Percentiles rank a stretch among this genome's conserved stretches.
Evolutionary conservation across 1,140 invertebrate species (phyloP).

Genomic region (Drosophila santomea): DNA sequence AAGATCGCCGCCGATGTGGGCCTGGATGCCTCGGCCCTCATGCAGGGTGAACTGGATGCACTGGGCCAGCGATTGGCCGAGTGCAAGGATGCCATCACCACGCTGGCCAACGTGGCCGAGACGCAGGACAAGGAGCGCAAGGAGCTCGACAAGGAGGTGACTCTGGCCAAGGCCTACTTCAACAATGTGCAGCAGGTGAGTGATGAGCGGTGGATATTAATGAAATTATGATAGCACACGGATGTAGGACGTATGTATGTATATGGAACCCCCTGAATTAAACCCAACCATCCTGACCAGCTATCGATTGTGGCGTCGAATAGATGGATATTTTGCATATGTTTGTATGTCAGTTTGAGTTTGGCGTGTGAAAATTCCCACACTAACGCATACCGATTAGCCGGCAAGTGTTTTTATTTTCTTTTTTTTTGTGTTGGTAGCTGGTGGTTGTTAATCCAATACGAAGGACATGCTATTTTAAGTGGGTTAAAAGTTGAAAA

Average conservation of each 20-base stretch:
- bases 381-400: constrained; percentile 30
- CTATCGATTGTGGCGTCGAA: constrained; percentile 60
- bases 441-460: constrained; percentile 63
- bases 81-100: constrained; percentile 89
- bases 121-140: constrained; percentile 86
- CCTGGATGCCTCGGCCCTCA: constrained; percentile 88
- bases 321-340: constrained; percentile 50
- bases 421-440: no score
- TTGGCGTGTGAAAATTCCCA: constrained; percentile 70
- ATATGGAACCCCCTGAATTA: no score
- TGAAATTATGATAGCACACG: background rate
- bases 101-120: constrained; percentile 91
- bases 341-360: constrained; percentile 12
- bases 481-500: constrained; percentile 83
- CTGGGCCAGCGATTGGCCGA: constrained; percentile 91
- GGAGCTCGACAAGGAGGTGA: constrained; percentile 86
- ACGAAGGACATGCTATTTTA: constrained; percentile 82
- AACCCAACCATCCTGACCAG: background rate
- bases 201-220: constrained; percentile 14
- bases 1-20: constrained; percentile 92
- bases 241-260: no score
- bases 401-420: constrained; percentile 25
- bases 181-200: constrained; percentile 88
- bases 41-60: constrained; percentile 91
- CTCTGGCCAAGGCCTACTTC: constrained; percentile 87